phyloP scores from a whole-genome alignment of 1,140 invertebrate genomes.

The Trachymyrmex septentrionalis region DNA sequence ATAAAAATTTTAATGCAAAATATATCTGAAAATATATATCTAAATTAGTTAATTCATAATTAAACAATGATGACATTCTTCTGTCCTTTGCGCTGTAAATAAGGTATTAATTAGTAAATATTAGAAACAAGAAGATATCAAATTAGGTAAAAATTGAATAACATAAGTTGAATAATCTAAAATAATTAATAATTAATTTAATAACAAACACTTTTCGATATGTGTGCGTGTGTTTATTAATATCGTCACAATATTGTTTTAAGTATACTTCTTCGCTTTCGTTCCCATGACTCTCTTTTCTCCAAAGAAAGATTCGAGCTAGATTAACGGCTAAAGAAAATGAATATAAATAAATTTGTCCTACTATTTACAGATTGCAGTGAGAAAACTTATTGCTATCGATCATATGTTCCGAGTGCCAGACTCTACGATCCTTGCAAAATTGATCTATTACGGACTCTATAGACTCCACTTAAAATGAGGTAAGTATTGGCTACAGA shows the following conservation, averaged over 20 bases:
- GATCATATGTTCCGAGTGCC: constrained; percentile 64
- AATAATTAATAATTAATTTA: constrained; percentile 28
- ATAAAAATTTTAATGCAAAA: constrained; percentile 15
- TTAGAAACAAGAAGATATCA: background rate
- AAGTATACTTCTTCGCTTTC: constrained; percentile 21
- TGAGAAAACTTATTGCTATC: constrained; percentile 67
- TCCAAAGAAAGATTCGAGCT: constrained; percentile 26
- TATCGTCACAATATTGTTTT: constrained; percentile 62
- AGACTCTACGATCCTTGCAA: constrained; percentile 66
- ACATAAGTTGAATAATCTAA: background rate
- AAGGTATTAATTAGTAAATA: background rate
- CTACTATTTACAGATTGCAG: constrained; percentile 76
- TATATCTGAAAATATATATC: background rate
- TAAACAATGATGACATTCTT: background rate
- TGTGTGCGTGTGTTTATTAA: constrained; percentile 60
- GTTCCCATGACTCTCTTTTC: constrained; percentile 27
- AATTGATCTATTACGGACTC: constrained; percentile 22
- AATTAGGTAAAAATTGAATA: constrained; percentile 6
- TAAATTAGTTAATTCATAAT: background rate
- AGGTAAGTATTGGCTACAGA: constrained; percentile 64
- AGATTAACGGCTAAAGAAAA: constrained; percentile 66
- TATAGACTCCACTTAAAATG: constrained; percentile 26
- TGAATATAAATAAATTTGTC: constrained; percentile 78
- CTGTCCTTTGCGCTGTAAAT: background rate
- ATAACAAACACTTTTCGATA: constrained; percentile 54